Percentiles rank a stretch among this genome's conserved stretches.
Conservation (phyloP, 2,888 invertebrate genomes). For the Autographa gamma region DNA sequence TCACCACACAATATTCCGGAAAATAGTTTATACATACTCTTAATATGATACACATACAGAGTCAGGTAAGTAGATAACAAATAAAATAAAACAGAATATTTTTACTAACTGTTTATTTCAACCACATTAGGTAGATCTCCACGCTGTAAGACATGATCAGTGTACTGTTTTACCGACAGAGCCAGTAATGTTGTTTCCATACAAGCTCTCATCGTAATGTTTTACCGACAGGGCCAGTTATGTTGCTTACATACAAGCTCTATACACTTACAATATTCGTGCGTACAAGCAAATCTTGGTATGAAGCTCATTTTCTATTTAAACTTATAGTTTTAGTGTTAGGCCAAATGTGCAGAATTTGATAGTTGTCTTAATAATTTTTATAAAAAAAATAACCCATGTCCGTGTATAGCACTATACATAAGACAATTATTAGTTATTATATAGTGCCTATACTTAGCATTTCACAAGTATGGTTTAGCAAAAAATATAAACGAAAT, state of each 20-base stretch:
- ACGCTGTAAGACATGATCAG: conserved; percentile 64
- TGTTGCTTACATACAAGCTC: conserved; percentile 46
- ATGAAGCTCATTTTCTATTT: conserved; percentile 62
- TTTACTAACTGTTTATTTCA: conserved; percentile 86
- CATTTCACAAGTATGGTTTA: too few species aligned
- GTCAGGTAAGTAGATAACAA: background rate
- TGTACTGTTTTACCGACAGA: conserved; percentile 26
- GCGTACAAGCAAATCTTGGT: conserved; percentile 59
- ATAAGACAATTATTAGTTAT: too few species aligned
- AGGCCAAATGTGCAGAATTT: conserved; percentile 45
- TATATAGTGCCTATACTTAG: too few species aligned
- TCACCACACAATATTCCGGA: too few species aligned
- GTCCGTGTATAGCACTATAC: too few species aligned
- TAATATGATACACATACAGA: background rate
- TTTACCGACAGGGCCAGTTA: conserved; percentile 6
- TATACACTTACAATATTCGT: conserved; percentile 52
- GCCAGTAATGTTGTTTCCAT: conserved; percentile 39
- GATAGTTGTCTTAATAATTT: conserved; percentile 3
- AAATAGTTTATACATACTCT: too few species aligned
- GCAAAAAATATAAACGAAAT: too few species aligned
- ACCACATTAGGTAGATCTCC: conserved; percentile 79
- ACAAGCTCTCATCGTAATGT: conserved; percentile 28
- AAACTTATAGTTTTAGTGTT: conserved; percentile 53
- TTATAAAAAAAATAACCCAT: too few species aligned
- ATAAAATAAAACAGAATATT: conserved; percentile 63